Base-by-base conservation (phyloP, 2,797 vertebrate genomes). In the Catharus ustulatus region DNA sequence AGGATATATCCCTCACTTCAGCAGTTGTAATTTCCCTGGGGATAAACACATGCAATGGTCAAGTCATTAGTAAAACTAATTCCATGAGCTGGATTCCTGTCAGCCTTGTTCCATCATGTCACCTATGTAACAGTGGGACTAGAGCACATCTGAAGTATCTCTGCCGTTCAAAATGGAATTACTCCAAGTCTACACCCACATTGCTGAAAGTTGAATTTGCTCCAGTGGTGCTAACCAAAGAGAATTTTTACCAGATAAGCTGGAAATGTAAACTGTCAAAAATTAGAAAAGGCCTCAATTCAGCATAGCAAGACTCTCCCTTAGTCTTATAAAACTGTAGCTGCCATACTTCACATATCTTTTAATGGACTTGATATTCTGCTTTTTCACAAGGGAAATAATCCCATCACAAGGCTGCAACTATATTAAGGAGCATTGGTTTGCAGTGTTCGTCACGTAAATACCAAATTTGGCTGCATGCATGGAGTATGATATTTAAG, bases 351-450 rank as follows among this genome's bases (percentile, higher is more conserved):
- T 95, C 85, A 81, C 38, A 5, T 90, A 64, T 89, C 88, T 90
- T 93, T 94, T 86, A 94, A 95, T 89, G 88, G 85, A 94, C 90
- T 96, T 94, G 93, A 93, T 96, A 94, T 95, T 94, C 90, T 92
- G 78, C 62, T 77, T 90, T 94, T 93, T 96, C 90, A 91, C 86
- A 78, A 73, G 84, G 84, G 90, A 96, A 92, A 94, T 93, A 90
- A 95, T 95, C 59, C 66, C 55, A 93, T 95, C 89, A 89, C 66
- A 85, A 89, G 81, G 48, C 66, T 96, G 84, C 73, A 90, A 89
- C 94, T 94, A 87, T 94, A 90, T 89, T 89, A 94, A 94, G 96
- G 86, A 95, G 63, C n/a, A 73, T 18, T 73, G 69, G 61, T 91
- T 95, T 96, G 46, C 76, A 57, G 51, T 8, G 34, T 73, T 95